Percentiles rank a stretch among this genome's conserved stretches.
phyloP scores from a whole-genome alignment of 2,888 invertebrate genomes.

The Linyphia triangularis region DNA sequence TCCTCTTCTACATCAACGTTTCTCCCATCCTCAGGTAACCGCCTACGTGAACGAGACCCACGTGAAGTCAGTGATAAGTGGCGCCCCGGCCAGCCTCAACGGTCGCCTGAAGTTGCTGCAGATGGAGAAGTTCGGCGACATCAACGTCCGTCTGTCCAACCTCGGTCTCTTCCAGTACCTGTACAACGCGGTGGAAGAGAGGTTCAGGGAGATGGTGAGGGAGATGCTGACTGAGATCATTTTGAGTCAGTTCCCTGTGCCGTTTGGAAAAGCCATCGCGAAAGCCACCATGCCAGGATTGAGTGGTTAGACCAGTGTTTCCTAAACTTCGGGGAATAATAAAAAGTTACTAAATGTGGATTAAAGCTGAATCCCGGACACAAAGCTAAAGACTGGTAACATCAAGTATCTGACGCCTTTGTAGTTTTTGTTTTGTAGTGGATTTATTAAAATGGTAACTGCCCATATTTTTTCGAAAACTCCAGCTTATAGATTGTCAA shows the following conservation, averaged over 20 bases:
- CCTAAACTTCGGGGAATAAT: background rate
- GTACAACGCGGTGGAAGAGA: conserved; percentile 56
- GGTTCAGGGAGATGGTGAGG: conserved; percentile 40
- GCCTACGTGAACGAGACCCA: conserved; percentile 58
- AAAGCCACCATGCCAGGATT: conserved; percentile 43
- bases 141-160: conserved; percentile 40
- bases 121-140: conserved; percentile 61
- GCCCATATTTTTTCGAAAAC: too few species aligned
- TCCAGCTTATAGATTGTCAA: too few species aligned
- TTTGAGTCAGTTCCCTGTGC: conserved; percentile 29
- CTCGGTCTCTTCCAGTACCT: conserved; percentile 49
- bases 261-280: conserved; percentile 39
- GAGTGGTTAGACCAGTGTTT: background rate
- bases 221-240: conserved; percentile 35
- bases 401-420: too few species aligned
- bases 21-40: conserved; percentile 34
- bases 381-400: too few species aligned
- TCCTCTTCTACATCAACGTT: too few species aligned
- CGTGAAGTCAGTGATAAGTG: conserved; percentile 18
- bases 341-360: background rate
- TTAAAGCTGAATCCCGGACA: too few species aligned
- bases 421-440: too few species aligned
- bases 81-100: conserved; percentile 45
- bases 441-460: too few species aligned
- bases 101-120: conserved; percentile 47